Evolutionary conservation across 1,140 invertebrate genomes (phyloP), one percentile per base, ranked within the genome.

Genomic region (Drosophila bifasciata): DNA sequence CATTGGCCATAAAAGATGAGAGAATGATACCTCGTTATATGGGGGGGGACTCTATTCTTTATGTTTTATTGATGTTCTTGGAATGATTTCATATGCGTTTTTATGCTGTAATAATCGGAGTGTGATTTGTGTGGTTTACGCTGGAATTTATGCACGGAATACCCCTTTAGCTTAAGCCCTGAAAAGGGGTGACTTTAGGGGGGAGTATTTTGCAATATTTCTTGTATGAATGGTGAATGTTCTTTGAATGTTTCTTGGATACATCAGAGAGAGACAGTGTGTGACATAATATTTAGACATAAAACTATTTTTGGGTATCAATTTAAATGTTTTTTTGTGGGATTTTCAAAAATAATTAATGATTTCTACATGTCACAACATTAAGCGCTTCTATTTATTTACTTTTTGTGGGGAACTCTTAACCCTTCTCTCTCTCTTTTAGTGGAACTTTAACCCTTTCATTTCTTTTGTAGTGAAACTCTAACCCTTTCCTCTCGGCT

Each of bases 41-140:
- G 21, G 8, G 57, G 36, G 3, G 16, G 39, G 16, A 43, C 9
- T 19, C 64, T 67, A 60, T 59, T 61, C 53, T 56, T 62, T 55
- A 28, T 66, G 52, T 76, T 85, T 84, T 86, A 76, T 84, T 73
- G 68, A 80, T 86, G 81, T 80, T 86, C 76, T 61, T 40, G 43
- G 81, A 85, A 84, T 70, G 66, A 49, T 80, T 76, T 84, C 80
- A 84, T 73, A 86, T 76, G 67, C n/a, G 56, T 63, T 84, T 80
- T 86, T 69, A 86, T 73, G 67, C 60, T 73, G 58, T 74, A 74
- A 74, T 74, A 74, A 64, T 36, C 32, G 13, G 32, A 49, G 48
- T 74, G 70, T 76, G 80, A 84, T 80, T 85, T 85, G 76, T 64
- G 51, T 64, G 51, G 66, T 63, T 75, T 61, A 57, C 32, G 61